Base-by-base conservation (phyloP, 1,140 invertebrate species). In the Archegozetes longisetosus region DNA sequence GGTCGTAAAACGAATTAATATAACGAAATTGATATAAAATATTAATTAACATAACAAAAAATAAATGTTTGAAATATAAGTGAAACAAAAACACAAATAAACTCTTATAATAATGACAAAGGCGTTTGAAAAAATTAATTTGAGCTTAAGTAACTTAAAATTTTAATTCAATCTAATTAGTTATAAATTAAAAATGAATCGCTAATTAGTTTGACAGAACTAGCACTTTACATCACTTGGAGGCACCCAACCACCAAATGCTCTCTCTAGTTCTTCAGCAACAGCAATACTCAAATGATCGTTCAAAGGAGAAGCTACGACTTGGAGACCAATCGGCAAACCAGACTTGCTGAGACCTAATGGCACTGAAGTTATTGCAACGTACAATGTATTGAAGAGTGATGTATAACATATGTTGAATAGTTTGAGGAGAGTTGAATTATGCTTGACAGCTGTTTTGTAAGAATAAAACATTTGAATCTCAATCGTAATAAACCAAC, bases 351-450 rank as follows among this genome's bases (percentile, higher is more conserved):
- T 68, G 12, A 76, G 62, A 17, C 74, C 75, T 20, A 76, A 56
- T 6, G 75, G 75, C 51, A 70, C 68, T n/a, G 50, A 25, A 3
- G 74, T 76, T 0, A 72, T 70, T 0, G 75, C 75, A 12, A 75
- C 64, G 2, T 70, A 72, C 46, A 77, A 62, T 23, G 70, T 67
- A 68, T 75, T 77, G 51, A 74, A 73, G 2, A 65, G 3, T 14
- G 58, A 51, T 1, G 86, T 91, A 70, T 94, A 91, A 4, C 80
- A 77, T 72, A 92, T 92, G 73, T 94, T 92, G 67, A 79, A 85
- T 1, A 86, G 82, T 58, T 84, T 80, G 1, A 87, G 72, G 63
- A 88, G 77, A 24, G 84, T 78, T 51, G 84, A 79, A 68, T 84
- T 82, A 74, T 96, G 91, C 69, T 88, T 87, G 4, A 82, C 83